phyloP scores from a whole-genome alignment of 2,797 vertebrate species.

The Perdix hodgsoniae region DNA sequence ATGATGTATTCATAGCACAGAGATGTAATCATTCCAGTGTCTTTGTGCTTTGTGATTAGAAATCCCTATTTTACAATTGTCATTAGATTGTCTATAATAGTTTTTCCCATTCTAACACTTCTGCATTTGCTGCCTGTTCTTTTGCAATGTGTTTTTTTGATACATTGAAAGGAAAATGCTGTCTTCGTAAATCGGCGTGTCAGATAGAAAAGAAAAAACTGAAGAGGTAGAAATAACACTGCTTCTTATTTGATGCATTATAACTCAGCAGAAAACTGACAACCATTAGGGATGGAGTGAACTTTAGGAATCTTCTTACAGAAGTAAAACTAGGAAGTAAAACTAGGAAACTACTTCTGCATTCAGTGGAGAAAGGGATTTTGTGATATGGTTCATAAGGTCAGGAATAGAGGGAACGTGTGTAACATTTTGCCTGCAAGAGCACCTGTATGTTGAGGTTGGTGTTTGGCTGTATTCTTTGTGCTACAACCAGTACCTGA shows the following conservation, averaged over 20 bases:
- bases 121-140: background rate
- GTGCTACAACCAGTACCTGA: background rate
- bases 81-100: background rate
- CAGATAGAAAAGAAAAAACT: background rate
- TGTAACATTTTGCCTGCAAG: background rate
- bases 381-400: background rate
- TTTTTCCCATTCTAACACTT: background rate
- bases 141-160: background rate
- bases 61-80: background rate
- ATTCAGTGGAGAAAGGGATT: background rate
- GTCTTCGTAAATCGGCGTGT: background rate
- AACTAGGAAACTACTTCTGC: background rate
- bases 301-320: background rate
- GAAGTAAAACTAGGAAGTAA: background rate
- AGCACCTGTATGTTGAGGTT: background rate
- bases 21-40: background rate
- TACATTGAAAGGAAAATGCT: background rate
- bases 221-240: background rate
- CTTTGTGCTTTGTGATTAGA: background rate
- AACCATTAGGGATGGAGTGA: background rate
- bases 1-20: background rate
- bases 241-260: background rate
- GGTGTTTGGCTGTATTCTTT: rapidly evolving
- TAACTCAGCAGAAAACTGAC: background rate
- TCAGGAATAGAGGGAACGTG: background rate